phyloP scores from a whole-genome alignment of 2,888 invertebrate genomes.

The Parthenolecanium corni region DNA sequence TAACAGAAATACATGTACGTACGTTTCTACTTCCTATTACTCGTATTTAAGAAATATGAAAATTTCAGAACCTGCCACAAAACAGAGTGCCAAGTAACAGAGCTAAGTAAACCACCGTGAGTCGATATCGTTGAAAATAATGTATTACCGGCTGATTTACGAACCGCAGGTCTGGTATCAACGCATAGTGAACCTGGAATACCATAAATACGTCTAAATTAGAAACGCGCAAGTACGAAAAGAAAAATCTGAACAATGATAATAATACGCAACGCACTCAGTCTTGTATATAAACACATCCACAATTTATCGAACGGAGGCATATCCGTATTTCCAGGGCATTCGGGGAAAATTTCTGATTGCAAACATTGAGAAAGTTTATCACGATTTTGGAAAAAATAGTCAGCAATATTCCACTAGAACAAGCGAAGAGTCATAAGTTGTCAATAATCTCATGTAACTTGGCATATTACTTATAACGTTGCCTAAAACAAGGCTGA shows the following conservation, averaged over 20 bases:
- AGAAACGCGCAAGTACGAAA: not conserved
- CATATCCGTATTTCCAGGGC: constrained; percentile 70
- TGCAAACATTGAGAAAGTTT: constrained; percentile 62
- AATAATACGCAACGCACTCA: constrained; percentile 45
- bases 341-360: constrained; percentile 69
- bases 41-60: not conserved
- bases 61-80: constrained; percentile 59
- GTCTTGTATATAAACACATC: constrained; percentile 85
- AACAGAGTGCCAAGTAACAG: constrained; percentile 85
- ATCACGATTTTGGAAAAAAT: constrained; percentile 88
- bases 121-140: constrained; percentile 94
- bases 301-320: constrained; percentile 85
- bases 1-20: not conserved
- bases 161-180: constrained; percentile 86
- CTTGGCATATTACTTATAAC: too few species aligned
- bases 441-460: too few species aligned
- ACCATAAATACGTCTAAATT: not conserved
- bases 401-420: constrained; percentile 98
- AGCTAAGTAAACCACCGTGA: constrained; percentile 77
- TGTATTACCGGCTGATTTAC: constrained; percentile 95
- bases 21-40: not conserved
- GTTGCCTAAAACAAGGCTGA: not conserved
- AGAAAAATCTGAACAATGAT: not conserved
- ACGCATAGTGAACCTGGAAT: constrained; percentile 73
- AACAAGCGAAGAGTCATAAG: too few species aligned